These are phyloP conservation scores for Idris sp. DNA, from an alignment of 1,140 invertebrate species.

Conservation along the genomic window DNA sequence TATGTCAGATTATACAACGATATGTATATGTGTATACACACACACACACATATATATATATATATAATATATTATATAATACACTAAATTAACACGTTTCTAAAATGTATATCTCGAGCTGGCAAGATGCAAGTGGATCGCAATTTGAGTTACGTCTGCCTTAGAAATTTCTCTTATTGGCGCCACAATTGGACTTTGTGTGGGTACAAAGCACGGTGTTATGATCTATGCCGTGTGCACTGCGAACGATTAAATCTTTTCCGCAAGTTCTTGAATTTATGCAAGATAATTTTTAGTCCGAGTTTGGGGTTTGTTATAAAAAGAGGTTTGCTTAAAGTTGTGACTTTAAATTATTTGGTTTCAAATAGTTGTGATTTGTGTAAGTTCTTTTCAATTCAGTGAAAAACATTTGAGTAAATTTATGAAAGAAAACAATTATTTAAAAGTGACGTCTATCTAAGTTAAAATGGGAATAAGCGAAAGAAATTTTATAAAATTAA, in stretches of 20 bases:
- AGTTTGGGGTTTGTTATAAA: too few relatives aligned
- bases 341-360: too few relatives aligned
- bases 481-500: too few relatives aligned
- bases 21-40: slow-evolving; percentile 6
- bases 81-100: slow-evolving; percentile 56
- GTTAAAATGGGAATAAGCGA: too few relatives aligned
- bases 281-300: slow-evolving; percentile 2
- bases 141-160: slow-evolving; percentile 52
- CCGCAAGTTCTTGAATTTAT: slow-evolving; percentile 26
- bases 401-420: too few relatives aligned
- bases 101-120: slow-evolving; percentile 31
- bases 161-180: slow-evolving; percentile 37
- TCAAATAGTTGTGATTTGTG: too few relatives aligned
- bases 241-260: slow-evolving; percentile 22
- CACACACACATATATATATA: slow-evolving; percentile 6
- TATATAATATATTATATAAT: slow-evolving; percentile 57
- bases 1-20: neutral
- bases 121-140: slow-evolving; percentile 39
- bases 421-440: too few relatives aligned
- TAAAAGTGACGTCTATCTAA: too few relatives aligned
- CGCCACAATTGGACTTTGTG: slow-evolving; percentile 30
- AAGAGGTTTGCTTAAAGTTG: too few relatives aligned
- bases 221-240: slow-evolving; percentile 19
- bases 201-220: slow-evolving; percentile 8
- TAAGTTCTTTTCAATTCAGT: too few relatives aligned